Conservation (phyloP, 2,113 vertebrate species). For the Heterocephalus glaber region DNA sequence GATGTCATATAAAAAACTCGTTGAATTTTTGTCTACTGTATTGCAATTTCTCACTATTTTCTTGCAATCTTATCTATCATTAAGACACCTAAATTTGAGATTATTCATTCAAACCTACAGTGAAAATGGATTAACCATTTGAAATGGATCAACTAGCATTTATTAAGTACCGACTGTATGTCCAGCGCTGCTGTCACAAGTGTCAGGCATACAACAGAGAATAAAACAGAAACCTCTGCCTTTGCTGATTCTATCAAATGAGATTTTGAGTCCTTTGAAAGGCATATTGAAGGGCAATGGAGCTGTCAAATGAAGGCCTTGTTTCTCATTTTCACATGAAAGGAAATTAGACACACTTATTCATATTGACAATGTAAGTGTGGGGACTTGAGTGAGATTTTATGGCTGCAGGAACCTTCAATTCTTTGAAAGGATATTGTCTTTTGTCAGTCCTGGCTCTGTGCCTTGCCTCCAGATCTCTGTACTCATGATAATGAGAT, state of each 20-base stretch:
- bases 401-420: not conserved
- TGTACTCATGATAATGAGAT: not conserved
- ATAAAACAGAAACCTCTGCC: not conserved
- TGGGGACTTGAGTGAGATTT: not conserved
- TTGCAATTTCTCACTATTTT: not conserved
- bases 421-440: not conserved
- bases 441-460: not conserved
- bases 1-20: not conserved
- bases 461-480: not conserved
- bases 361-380: constrained; percentile 1
- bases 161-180: not conserved
- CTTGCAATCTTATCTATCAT: not conserved
- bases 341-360: constrained; percentile 9
- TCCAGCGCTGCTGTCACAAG: not conserved
- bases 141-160: constrained; percentile 2
- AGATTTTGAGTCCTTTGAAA: not conserved
- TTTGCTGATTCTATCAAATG: not conserved
- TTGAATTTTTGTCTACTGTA: not conserved
- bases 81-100: not conserved
- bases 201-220: not conserved
- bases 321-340: constrained; percentile 22
- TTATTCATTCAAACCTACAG: not conserved
- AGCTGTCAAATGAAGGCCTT: not conserved
- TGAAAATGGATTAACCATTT: not conserved
- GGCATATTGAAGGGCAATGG: not conserved